Conservation (phyloP, 2,797 vertebrate genomes). For the Monodelphis domestica region DNA sequence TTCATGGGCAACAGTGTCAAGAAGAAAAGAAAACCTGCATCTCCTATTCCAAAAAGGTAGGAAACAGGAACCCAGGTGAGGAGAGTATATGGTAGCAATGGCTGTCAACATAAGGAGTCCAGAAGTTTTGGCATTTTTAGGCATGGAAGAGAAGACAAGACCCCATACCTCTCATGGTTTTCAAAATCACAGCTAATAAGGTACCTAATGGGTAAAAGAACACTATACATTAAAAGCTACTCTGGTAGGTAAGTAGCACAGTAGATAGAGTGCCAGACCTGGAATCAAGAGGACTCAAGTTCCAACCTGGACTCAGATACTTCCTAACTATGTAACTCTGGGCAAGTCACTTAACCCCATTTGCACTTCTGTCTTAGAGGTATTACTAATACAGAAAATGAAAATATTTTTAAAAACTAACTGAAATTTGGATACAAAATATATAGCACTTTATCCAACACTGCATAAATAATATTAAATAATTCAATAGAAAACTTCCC, state of each 20-base stretch:
- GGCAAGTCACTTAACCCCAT: too few species aligned
- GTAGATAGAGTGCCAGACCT: too few species aligned
- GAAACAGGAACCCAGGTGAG: neutral
- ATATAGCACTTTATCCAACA: neutral
- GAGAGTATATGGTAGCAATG: neutral
- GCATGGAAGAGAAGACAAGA: neutral
- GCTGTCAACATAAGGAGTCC: neutral
- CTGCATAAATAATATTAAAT: neutral
- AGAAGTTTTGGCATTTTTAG: neutral
- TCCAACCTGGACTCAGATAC: too few species aligned
- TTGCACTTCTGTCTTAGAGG: too few species aligned
- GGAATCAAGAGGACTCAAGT: too few species aligned
- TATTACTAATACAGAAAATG: too few species aligned
- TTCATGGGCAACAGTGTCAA: neutral
- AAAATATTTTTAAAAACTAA: neutral
- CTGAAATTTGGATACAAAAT: neutral
- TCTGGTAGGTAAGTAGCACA: too few species aligned
- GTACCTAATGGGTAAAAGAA: neutral
- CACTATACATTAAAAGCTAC: neutral
- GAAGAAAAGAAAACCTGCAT: neutral
- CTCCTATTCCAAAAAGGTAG: neutral
- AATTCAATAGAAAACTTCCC: neutral
- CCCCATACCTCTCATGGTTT: neutral
- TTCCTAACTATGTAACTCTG: too few species aligned
- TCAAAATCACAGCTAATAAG: neutral